Evolutionary conservation across 1,140 invertebrate species (phyloP).

Genomic region (Reticulitermes speratus): DNA sequence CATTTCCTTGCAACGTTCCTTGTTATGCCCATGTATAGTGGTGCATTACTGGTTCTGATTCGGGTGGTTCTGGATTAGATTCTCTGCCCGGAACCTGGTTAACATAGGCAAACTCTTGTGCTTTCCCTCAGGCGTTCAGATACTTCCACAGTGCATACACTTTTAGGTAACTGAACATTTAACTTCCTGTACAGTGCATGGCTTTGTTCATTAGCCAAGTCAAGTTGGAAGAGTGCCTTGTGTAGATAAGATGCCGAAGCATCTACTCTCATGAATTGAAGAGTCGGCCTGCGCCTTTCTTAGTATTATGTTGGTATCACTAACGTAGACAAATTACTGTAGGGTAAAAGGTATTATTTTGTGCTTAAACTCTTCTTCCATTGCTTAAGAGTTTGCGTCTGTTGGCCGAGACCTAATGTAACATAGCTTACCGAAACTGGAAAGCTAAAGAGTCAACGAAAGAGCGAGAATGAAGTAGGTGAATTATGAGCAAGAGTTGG

Average conservation of each 20-base stretch:
- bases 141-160: neutral
- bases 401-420: neutral
- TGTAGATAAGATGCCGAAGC: neutral
- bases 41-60: no score
- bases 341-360: constrained; percentile 9
- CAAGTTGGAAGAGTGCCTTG: neutral
- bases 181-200: neutral
- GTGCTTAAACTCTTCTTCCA: neutral
- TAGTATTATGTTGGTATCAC: neutral
- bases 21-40: no score
- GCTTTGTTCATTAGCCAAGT: neutral
- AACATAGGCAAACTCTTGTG: no score
- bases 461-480: neutral
- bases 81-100: no score
- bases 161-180: neutral
- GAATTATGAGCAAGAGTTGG: constrained; percentile 18
- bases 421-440: neutral
- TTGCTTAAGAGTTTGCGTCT: neutral
- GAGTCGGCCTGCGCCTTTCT: neutral
- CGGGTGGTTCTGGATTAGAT: no score
- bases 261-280: neutral
- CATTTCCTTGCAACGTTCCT: no score
- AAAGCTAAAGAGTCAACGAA: neutral
- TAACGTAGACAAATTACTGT: neutral
- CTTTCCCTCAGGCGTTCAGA: no score